Evolutionary conservation across 2,113 vertebrate genomes (phyloP).

Genomic region (Sphaerodactylus townsendi): DNA sequence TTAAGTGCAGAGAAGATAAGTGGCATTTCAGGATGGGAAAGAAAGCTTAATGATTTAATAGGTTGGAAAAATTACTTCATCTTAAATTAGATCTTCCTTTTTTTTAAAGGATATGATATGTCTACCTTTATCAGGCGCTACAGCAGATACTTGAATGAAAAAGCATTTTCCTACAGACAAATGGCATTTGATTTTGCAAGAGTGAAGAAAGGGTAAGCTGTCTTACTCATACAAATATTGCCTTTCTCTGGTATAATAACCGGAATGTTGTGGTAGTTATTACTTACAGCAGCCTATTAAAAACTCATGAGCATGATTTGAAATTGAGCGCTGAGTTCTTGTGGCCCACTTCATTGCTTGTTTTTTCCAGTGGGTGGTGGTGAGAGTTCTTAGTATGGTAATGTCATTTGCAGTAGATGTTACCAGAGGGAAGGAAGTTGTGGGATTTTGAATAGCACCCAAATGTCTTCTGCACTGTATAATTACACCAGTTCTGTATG

Average conservation of each 20-base stretch:
- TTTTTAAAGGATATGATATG: slow-evolving; percentile 89
- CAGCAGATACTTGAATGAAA: slow-evolving; percentile 97
- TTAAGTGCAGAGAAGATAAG: no score
- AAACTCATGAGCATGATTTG: background rate
- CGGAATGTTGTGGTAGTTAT: background rate
- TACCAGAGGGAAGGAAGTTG: no score
- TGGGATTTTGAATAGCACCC: no score
- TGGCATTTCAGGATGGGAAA: background rate
- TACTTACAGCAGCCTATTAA: background rate
- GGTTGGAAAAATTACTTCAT: background rate
- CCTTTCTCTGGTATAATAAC: background rate
- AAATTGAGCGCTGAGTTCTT: background rate
- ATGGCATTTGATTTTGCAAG: slow-evolving; percentile 99
- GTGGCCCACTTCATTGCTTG: no score
- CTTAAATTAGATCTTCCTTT: slow-evolving; percentile 6
- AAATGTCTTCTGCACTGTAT: no score
- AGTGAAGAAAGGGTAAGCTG: slow-evolving; percentile 95
- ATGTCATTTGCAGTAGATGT: no score
- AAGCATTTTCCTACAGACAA: slow-evolving; percentile 97
- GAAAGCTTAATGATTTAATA: background rate
- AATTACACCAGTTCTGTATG: no score
- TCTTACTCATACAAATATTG: slow-evolving; percentile 7
- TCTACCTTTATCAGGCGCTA: slow-evolving; percentile 97
- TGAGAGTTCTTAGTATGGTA: no score
- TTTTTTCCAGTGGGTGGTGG: no score